Evolutionary conservation across 2,797 vertebrate genomes (phyloP).

Genomic region (Brachymystax lenok): DNA sequence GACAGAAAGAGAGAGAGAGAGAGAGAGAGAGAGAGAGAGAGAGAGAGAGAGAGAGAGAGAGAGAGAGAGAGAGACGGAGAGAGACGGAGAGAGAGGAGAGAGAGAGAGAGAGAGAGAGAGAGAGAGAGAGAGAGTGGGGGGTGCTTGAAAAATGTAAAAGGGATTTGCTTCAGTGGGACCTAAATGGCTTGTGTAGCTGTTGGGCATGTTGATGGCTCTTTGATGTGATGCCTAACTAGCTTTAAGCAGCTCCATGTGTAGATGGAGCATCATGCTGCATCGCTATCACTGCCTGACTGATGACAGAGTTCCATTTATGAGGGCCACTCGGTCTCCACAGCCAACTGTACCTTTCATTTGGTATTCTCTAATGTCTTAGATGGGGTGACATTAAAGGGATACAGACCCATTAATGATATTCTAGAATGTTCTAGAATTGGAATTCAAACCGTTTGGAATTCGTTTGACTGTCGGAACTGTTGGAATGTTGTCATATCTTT

Average conservation of each 20-base stretch:
- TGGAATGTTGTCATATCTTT: conserved; percentile 70
- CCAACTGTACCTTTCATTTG: conserved; percentile 80
- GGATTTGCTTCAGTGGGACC: conserved; percentile 68
- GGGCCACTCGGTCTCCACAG: conserved; percentile 60
- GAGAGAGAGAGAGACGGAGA: conserved; percentile 8
- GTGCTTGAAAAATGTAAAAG: conserved; percentile 66
- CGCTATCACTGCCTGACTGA: conserved; percentile 62
- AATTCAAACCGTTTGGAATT: conserved; percentile 18
- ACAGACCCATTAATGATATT: conserved; percentile 70
- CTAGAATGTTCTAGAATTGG: conserved; percentile 57
- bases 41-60: too few relatives aligned
- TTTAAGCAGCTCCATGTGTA: conserved; percentile 57
- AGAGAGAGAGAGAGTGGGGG: conserved; percentile 3
- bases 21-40: too few relatives aligned
- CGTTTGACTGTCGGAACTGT: conserved; percentile 67
- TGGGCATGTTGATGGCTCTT: conserved; percentile 72
- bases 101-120: too few relatives aligned
- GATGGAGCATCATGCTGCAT: conserved; percentile 51
- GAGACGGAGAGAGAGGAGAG: too few relatives aligned
- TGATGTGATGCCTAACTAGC: conserved; percentile 78
- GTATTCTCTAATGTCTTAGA: conserved; percentile 77
- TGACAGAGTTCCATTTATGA: conserved; percentile 64
- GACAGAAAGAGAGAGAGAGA: too few relatives aligned
- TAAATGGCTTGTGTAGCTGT: conserved; percentile 74
- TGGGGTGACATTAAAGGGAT: conserved; percentile 63